Conservation (phyloP, 2,113 vertebrate genomes). For the Burhinus bistriatus region DNA sequence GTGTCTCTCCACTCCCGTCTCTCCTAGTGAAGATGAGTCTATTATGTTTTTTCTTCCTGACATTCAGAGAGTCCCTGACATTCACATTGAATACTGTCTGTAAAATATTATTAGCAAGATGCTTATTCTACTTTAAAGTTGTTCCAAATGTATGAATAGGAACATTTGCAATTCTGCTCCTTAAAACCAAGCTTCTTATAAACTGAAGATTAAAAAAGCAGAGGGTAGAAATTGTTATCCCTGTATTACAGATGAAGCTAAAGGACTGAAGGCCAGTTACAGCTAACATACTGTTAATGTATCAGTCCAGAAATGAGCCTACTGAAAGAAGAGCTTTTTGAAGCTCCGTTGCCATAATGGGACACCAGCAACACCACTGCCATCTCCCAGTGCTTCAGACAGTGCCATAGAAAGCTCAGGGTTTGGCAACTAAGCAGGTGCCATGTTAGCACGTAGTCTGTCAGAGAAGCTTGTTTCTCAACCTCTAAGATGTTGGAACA, state of each 20-base stretch:
- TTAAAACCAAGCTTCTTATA: background rate
- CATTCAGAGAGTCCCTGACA: background rate
- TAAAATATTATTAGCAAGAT: background rate
- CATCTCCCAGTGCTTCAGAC: background rate
- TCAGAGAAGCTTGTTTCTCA: background rate
- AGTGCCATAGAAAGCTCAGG: background rate
- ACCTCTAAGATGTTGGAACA: background rate
- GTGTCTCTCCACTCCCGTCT: background rate
- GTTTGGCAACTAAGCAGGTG: background rate
- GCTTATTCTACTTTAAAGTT: background rate
- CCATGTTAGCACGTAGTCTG: background rate
- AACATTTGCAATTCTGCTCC: background rate
- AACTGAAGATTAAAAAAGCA: background rate
- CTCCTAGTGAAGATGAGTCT: background rate
- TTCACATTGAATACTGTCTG: background rate
- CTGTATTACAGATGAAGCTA: background rate
- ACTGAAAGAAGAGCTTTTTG: background rate
- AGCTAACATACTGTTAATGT: background rate
- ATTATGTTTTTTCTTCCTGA: background rate
- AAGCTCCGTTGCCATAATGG: background rate
- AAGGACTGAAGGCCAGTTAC: background rate
- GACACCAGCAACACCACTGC: background rate
- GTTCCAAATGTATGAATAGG: background rate
- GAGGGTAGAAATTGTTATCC: background rate
- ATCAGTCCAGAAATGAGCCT: background rate